These are phyloP conservation scores for Petrophora chlorosata DNA, from an alignment of 2,888 invertebrate genomes.

Conservation along the genomic window DNA sequence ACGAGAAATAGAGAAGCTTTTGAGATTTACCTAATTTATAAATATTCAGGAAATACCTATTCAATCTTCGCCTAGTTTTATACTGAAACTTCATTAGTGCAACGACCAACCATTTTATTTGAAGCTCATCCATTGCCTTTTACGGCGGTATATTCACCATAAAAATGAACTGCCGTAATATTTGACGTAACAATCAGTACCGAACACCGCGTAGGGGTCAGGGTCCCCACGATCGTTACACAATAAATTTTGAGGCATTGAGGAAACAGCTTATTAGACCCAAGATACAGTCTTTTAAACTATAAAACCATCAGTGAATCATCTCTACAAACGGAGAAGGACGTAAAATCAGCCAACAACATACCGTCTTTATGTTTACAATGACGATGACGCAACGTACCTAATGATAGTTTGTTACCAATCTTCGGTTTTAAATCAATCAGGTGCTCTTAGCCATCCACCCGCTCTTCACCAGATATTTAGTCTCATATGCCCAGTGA, in stretches of 20 bases:
- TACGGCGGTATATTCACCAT: constrained; percentile 23
- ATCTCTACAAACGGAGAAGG: no score
- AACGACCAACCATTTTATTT: neutral
- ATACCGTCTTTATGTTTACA: no score
- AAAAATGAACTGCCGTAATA: constrained; percentile 41
- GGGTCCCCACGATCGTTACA: constrained; percentile 32
- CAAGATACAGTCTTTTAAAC: neutral
- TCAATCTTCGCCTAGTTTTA: no score
- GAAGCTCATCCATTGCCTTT: constrained; percentile 2
- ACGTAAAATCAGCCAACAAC: no score
- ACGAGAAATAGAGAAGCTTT: no score
- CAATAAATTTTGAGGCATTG: constrained; percentile 6
- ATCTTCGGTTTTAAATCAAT: no score
- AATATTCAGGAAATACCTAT: neutral
- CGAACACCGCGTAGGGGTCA: constrained; percentile 47
- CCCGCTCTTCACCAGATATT: no score
- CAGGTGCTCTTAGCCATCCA: no score
- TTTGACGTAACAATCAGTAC: constrained; percentile 49
- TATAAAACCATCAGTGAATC: neutral
- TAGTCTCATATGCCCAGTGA: no score
- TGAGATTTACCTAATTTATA: neutral
- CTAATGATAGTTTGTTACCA: no score
- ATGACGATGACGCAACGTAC: no score
- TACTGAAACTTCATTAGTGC: no score
- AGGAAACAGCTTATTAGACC: neutral